Base-by-base conservation (phyloP, 1,140 invertebrate genomes). In the Drosophila varians region DNA sequence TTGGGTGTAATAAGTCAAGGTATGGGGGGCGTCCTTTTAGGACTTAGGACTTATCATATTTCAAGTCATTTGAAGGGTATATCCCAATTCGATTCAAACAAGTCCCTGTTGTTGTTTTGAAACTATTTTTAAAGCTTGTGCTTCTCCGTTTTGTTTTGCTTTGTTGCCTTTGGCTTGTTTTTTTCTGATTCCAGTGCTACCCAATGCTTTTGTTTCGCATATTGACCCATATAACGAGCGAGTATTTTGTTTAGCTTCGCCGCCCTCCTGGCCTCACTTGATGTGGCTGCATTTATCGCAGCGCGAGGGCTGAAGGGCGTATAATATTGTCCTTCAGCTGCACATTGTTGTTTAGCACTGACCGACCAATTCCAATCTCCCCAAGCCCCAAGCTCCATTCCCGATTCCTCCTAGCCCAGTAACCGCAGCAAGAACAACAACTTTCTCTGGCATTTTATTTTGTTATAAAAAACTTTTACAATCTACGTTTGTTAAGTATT, bases 401-500 rank as follows among this genome's bases (percentile, higher is more conserved):
- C 43, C 9, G 21, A 23, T 43, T 11, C 8, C 25, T 34, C 42
- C 25, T 40, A 43, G 26, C 51, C 23, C 38, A 58, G n/a, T n/a
- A n/a, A 42, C 55, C 55, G n/a, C 58, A 70, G 34, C 66, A 54
- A 62, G 47, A 76, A 57, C 54, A 69, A 61, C 57, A 57, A 74
- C 58, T 76, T 70, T 72, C 45, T 52, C 56, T 51, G 57, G 34
- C 47, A 74, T 80, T 88, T 82, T 77, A 82, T 87, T 77, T 82
- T 87, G 77, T 82, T 87, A 74, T 82, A 71, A 73, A 82, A 86
- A 87, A 88, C 69, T 86, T 87, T 87, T 77, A 88, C 82, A 87
- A 87, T 87, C 82, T 87, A 74, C 83, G 83, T 87, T 87, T 87
- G 83, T 82, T 87, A 87, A 87, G 82, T 87, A 87, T 87, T 87